A percentile compares a stretch with the other conserved stretches of the same genome.
phyloP scores from a whole-genome alignment of 2,113 vertebrate genomes.

The Semicossyphus pulcher region DNA sequence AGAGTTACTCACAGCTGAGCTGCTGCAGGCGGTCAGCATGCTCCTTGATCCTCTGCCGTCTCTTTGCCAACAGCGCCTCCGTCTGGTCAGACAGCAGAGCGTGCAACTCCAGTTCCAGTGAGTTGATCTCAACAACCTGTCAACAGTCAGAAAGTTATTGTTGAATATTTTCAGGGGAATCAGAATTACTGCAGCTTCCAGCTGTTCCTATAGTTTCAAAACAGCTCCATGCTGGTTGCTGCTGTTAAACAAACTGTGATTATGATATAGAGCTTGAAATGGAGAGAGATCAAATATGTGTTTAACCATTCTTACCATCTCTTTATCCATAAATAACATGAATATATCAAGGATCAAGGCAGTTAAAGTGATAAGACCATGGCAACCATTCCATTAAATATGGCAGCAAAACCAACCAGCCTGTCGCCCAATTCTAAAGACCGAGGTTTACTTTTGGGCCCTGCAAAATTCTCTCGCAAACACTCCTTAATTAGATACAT shows the following conservation, averaged over 20 bases:
- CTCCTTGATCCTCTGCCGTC: conserved; percentile 84
- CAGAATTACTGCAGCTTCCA: no score
- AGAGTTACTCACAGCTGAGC: conserved; percentile 83
- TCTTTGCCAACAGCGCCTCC: conserved; percentile 77
- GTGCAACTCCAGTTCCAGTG: conserved; percentile 87
- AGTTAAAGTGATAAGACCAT: no score
- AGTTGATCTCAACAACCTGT: conserved; percentile 87
- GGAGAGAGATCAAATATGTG: background rate
- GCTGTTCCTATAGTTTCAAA: no score
- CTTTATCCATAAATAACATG: background rate
- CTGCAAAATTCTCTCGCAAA: background rate
- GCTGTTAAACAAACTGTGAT: background rate
- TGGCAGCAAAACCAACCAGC: background rate
- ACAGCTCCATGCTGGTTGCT: background rate
- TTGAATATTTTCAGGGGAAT: background rate
- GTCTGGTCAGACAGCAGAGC: conserved; percentile 84
- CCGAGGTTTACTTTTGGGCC: background rate
- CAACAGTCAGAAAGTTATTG: conserved; percentile 2
- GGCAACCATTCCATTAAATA: no score
- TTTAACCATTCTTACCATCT: background rate
- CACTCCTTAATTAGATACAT: background rate
- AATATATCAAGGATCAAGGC: no score
- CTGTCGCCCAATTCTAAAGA: background rate
- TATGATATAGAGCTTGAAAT: background rate
- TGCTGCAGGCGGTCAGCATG: conserved; percentile 85